Evolutionary conservation across 2,113 vertebrate species (phyloP), one percentile per base, ranked within the genome.

Genomic region (Syrrhaptes paradoxus): DNA sequence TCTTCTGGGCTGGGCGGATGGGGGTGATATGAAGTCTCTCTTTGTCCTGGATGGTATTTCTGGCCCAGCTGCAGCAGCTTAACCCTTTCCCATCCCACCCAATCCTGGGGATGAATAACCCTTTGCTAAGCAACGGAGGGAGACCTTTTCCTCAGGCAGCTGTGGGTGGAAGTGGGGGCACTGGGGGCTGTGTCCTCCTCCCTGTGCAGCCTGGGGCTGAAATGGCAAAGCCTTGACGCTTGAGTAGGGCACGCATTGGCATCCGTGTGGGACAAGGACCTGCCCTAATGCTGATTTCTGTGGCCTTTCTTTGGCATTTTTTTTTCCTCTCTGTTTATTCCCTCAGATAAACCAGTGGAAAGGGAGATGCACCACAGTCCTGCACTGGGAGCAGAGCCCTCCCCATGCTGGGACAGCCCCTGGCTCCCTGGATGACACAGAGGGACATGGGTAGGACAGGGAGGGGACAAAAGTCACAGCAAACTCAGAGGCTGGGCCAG

Each of bases 1-100:
- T 92, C 90, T 85, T 63, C 74, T 86, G 20, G 1, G 7, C 87
- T 78, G 80, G 87, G 75, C 13, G 57, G 14, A 73, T 59, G 48
- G 0, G 18, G 68, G 83, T 95, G 85, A 90, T 90, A 85, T 96
- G 88, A 96, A 95, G 57, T 59, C 90, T 78, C 68, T 48, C 92
- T 96, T 96, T 97, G 96, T 96, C 92, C 83, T 85, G 67, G 45
- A 28, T 1, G 43, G 80, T 84, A 78, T 90, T 97, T 90, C 85
- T 96, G 93, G 96, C 88, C 84, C 92, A 96, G 95, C 95, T 94
- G 95, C 95, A 82, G 76, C 1, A 17, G n/a, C n/a, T 96, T 96
- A 96, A 96, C 95, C 92, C 93, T 95, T 96, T 90, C 72, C 77
- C 34, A 38, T 81, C 95, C 68, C 75, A 65, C 79, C 22, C 59